These are phyloP conservation scores for Myiothlypis chrysogaster DNA, from an alignment of 2,797 vertebrate species.

Conservation along the genomic window DNA sequence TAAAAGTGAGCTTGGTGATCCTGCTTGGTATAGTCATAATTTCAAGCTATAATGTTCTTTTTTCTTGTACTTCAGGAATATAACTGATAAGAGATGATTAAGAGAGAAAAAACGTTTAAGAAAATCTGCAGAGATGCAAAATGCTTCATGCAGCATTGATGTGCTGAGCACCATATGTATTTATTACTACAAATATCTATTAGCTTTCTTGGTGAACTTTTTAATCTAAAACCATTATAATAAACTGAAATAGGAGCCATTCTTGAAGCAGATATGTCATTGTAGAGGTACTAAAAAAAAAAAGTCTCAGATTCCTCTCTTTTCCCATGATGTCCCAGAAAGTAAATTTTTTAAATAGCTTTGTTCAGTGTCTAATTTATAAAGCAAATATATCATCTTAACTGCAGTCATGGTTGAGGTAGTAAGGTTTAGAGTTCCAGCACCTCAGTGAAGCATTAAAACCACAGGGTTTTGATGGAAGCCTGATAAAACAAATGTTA, in stretches of 20 bases:
- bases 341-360: not conserved
- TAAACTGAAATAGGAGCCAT: not conserved
- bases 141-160: not conserved
- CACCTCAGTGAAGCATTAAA: not conserved
- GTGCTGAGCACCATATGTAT: not conserved
- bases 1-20: not conserved
- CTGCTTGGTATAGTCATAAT: not conserved
- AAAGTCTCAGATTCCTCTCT: not conserved
- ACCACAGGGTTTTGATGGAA: not conserved
- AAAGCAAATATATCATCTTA: not conserved
- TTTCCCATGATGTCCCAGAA: not conserved
- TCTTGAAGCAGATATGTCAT: not conserved
- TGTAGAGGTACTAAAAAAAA: not conserved
- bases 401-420: not conserved
- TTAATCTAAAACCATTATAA: not conserved
- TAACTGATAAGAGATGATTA: not conserved
- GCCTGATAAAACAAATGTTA: not conserved
- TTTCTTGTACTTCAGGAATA: not conserved
- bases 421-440: not conserved
- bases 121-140: not conserved
- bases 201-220: not conserved
- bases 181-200: not conserved
- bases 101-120: not conserved
- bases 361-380: not conserved
- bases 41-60: not conserved